phyloP scores from a whole-genome alignment of 2,113 vertebrate genomes.

The Ibidorhyncha struthersii region DNA sequence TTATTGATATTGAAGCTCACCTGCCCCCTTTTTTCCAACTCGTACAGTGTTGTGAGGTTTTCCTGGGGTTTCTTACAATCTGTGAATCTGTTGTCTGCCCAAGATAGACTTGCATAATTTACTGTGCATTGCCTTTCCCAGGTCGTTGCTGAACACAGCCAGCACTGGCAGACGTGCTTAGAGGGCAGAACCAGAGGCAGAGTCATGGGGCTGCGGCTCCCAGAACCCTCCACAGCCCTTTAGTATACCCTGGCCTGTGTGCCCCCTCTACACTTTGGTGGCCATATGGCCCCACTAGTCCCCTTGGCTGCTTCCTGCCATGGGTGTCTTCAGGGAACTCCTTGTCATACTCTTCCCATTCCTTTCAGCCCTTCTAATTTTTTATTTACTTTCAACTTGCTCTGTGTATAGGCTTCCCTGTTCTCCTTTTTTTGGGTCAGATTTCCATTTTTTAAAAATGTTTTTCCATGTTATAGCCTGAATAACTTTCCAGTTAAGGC shows the following conservation, averaged over 20 bases:
- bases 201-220: fast-evolving
- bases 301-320: not conserved
- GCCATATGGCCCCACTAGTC: not conserved
- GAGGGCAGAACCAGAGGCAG: not conserved
- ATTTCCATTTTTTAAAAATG: not conserved
- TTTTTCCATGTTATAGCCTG: not conserved
- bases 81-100: not conserved
- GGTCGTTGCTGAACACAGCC: not conserved
- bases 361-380: not conserved
- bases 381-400: not conserved
- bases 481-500: not conserved
- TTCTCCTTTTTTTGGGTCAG: not conserved
- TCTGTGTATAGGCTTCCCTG: not conserved
- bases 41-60: not conserved
- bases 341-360: not conserved
- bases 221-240: not conserved
- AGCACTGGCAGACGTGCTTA: not conserved
- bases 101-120: not conserved
- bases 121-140: not conserved
- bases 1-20: not conserved
- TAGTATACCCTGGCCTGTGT: not conserved
- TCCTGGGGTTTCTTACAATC: not conserved
- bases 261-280: not conserved
- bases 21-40: not conserved
- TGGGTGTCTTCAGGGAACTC: fast-evolving